Conservation (phyloP, 2,113 vertebrate genomes). For the Triplophysa dalaica region DNA sequence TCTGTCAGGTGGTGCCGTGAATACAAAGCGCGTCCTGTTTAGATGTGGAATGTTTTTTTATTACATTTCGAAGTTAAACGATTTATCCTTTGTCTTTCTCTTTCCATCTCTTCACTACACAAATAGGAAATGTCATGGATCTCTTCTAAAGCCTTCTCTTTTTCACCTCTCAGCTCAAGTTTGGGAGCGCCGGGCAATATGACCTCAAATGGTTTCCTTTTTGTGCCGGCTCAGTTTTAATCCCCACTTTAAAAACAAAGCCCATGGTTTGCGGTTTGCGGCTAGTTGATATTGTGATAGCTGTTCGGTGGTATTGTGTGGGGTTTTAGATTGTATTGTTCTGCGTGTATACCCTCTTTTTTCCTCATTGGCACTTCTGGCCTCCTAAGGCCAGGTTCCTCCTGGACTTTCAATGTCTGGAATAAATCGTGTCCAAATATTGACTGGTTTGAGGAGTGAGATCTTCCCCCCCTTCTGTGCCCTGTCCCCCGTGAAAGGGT, state of each 20-base stretch:
- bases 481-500: constrained; percentile 63
- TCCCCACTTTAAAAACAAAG: constrained; percentile 73
- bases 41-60: constrained; percentile 15
- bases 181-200: constrained; percentile 36
- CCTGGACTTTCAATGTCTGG: constrained; percentile 62
- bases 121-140: constrained; percentile 42
- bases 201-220: constrained; percentile 60
- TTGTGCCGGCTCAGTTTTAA: constrained; percentile 67
- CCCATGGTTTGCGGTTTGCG: constrained; percentile 61
- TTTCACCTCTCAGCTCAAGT: constrained; percentile 42
- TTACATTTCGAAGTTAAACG: constrained; percentile 18
- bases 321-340: constrained; percentile 65
- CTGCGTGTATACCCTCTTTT: constrained; percentile 68
- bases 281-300: constrained; percentile 68
- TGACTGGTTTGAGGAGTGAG: constrained; percentile 68
- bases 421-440: constrained; percentile 73
- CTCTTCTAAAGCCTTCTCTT: constrained; percentile 42
- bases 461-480: constrained; percentile 59
- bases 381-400: constrained; percentile 66
- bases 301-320: constrained; percentile 66
- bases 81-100: constrained; percentile 22
- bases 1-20: constrained; percentile 26
- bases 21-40: neutral
- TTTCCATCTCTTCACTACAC: constrained; percentile 11
- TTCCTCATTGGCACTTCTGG: constrained; percentile 60